A percentile compares a stretch with the other conserved stretches of the same genome.
phyloP scores from a whole-genome alignment of 2,113 vertebrate species.

The Tenebrosternarchus preto region DNA sequence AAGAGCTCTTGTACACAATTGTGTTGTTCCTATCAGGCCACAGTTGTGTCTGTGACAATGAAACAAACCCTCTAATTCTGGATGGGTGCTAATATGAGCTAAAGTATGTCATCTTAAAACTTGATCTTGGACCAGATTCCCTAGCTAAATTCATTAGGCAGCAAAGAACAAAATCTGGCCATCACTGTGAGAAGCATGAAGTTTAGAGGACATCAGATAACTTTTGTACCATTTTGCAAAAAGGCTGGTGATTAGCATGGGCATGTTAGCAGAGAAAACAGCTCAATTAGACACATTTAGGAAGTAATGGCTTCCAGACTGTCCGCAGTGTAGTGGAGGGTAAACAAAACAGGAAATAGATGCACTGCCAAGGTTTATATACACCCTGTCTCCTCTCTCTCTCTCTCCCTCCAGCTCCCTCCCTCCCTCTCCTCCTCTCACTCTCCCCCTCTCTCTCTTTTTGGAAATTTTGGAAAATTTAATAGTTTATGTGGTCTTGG shows the following conservation, averaged over 20 bases:
- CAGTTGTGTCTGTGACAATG: too few species aligned
- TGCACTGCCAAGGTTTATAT: not conserved
- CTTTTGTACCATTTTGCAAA: not conserved
- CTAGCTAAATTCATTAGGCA: not conserved
- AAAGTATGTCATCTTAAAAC: not conserved
- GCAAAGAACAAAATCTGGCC: not conserved
- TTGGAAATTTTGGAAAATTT: not conserved
- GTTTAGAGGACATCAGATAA: too few species aligned
- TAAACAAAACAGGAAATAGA: slow-evolving; percentile 33
- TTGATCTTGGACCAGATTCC: not conserved
- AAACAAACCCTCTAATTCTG: not conserved
- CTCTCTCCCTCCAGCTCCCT: not conserved
- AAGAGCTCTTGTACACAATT: not conserved
- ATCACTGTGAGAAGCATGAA: too few species aligned
- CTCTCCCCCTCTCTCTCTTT: not conserved
- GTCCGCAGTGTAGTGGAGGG: slow-evolving; percentile 28
- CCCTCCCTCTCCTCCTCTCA: not conserved
- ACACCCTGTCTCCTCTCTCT: not conserved
- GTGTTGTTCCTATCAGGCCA: not conserved
- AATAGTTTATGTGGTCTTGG: not conserved
- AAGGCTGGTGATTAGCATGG: not conserved
- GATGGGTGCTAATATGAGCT: not conserved
- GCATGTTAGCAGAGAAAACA: slow-evolving; percentile 30
- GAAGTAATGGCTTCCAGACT: slow-evolving; percentile 46
- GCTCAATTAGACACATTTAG: slow-evolving; percentile 50